Conservation (phyloP, 2,113 vertebrate species). For the Pteruthius melanotis region DNA sequence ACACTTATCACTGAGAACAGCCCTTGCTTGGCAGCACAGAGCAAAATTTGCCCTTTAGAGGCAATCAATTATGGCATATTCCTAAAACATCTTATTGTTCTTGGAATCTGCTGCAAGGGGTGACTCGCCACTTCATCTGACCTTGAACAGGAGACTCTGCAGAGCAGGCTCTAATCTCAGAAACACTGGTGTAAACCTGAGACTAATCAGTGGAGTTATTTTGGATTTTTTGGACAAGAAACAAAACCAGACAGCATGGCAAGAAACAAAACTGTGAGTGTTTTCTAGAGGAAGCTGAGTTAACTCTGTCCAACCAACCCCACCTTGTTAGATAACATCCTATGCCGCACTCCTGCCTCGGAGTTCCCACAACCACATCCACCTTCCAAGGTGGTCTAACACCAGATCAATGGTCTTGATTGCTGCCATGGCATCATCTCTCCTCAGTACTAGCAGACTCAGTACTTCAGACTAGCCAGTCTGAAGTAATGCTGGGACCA, state of each 20-base stretch:
- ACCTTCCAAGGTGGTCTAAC: neutral
- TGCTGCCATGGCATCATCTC: neutral
- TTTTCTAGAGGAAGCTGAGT: neutral
- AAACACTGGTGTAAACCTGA: neutral
- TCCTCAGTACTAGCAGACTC: neutral
- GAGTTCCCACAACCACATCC: neutral
- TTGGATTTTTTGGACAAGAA: neutral
- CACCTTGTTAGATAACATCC: neutral
- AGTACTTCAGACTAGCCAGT: too few relatives aligned
- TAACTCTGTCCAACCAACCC: neutral
- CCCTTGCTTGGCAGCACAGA: constrained; percentile 21
- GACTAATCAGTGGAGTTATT: neutral
- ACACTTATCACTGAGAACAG: constrained; percentile 43
- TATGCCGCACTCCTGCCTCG: neutral
- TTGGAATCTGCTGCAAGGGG: neutral
- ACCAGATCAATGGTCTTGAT: neutral
- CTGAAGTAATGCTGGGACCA: neutral
- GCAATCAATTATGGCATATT: neutral
- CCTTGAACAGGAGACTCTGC: neutral
- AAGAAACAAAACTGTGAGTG: neutral
- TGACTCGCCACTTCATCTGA: neutral
- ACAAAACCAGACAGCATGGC: neutral
- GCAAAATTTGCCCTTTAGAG: constrained; percentile 51
- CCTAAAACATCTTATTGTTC: constrained; percentile 49
- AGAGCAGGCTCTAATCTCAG: constrained; percentile 3